phyloP scores from a whole-genome alignment of 1,140 invertebrate species.

The Geopemphigus sp. region DNA sequence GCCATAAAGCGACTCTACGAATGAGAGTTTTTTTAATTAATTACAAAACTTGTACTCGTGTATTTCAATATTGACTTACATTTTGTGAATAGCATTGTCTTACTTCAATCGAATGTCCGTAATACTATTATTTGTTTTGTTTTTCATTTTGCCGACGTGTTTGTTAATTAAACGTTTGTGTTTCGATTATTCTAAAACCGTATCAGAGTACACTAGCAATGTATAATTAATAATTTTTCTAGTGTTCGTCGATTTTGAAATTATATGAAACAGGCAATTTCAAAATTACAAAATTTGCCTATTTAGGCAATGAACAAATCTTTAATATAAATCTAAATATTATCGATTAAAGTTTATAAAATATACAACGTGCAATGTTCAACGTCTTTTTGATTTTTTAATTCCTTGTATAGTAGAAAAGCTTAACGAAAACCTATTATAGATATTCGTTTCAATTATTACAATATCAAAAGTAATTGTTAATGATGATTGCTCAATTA shows the following conservation, averaged over 20 bases:
- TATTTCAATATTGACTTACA: background rate
- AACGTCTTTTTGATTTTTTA: no score
- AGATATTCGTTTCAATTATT: no score
- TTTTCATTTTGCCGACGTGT: background rate
- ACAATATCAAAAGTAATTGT: no score
- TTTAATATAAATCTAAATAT: background rate
- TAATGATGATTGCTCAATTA: no score
- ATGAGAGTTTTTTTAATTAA: background rate
- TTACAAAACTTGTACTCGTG: no score
- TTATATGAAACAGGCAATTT: background rate
- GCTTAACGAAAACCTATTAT: no score
- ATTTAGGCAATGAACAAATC: background rate
- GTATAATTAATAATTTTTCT: background rate
- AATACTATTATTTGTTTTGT: background rate
- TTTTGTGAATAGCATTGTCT: background rate
- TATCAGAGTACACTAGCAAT: background rate
- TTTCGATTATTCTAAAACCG: background rate
- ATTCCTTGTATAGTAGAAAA: no score
- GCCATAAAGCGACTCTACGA: no score
- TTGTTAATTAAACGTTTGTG: background rate
- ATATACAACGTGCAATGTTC: no score
- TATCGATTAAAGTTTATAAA: no score
- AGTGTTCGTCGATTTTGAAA: background rate
- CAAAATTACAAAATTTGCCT: no score
- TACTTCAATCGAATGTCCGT: background rate